Evolutionary conservation across 1,140 invertebrate genomes (phyloP).

Genomic region (Panulirus ornatus): DNA sequence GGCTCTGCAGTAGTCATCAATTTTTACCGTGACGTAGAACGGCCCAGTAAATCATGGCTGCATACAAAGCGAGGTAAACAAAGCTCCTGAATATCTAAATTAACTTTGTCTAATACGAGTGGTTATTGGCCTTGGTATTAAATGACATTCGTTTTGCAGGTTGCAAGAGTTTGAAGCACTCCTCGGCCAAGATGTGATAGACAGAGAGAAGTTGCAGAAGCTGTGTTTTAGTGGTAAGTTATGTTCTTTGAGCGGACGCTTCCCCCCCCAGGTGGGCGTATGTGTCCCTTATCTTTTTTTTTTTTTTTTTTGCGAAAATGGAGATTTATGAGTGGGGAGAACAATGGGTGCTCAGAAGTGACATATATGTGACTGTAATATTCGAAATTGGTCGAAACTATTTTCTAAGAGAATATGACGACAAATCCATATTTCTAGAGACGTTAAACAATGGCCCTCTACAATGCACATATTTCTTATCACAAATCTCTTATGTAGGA

Average conservation of each 20-base stretch:
- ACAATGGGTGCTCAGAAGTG: too few species aligned
- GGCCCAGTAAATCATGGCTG: slow-evolving; percentile 45
- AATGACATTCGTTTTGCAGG: slow-evolving; percentile 57
- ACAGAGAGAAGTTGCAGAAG: slow-evolving; percentile 83
- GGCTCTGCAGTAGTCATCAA: background rate
- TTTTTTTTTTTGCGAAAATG: too few species aligned
- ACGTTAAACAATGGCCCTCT: too few species aligned
- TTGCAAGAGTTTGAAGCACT: slow-evolving; percentile 76
- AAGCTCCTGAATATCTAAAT: slow-evolving; percentile 1
- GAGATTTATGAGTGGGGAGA: too few species aligned
- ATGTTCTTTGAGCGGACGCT: background rate
- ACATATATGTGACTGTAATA: too few species aligned
- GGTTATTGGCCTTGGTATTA: background rate
- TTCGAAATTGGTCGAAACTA: too few species aligned
- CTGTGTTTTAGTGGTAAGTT: slow-evolving; percentile 82
- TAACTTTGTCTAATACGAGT: background rate
- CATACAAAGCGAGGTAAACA: slow-evolving; percentile 69
- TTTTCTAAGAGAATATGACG: too few species aligned
- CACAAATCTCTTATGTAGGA: too few species aligned
- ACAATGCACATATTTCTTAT: too few species aligned
- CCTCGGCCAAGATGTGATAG: slow-evolving; percentile 84
- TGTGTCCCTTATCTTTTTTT: slow-evolving; percentile 15
- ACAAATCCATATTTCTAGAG: too few species aligned
- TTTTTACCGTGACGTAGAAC: background rate
- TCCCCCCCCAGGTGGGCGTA: slow-evolving; percentile 24